phyloP scores from a whole-genome alignment of 2,888 invertebrate genomes.

The Conus canariensis region DNA sequence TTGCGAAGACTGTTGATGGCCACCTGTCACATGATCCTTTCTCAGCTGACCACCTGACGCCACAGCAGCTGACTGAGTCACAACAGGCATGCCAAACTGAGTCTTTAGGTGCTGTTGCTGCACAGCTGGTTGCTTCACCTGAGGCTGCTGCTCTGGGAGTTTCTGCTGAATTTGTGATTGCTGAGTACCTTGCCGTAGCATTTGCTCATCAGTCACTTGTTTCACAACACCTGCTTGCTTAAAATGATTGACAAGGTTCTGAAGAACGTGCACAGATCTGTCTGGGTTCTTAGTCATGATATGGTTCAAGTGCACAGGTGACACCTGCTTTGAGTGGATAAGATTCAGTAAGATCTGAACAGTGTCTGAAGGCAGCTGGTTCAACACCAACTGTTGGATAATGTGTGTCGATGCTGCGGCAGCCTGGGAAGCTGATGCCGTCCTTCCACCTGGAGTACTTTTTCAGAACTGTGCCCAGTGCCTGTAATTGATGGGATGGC shows the following conservation, averaged over 20 bases:
- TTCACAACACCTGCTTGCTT: not conserved
- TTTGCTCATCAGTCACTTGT: not conserved
- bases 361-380: constrained; percentile 32
- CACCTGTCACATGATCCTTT: not conserved
- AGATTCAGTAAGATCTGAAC: constrained; percentile 28
- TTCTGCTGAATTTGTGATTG: constrained; percentile 2
- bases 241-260: constrained; percentile 9
- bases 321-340: constrained; percentile 24
- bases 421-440: not conserved
- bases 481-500: not conserved
- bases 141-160: not conserved
- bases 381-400: constrained; percentile 29
- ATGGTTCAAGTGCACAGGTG: constrained; percentile 6
- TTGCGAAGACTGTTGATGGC: not conserved
- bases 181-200: not conserved
- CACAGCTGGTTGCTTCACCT: not conserved
- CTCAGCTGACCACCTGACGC: not conserved
- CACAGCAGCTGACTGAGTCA: not conserved
- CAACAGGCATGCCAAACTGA: constrained; percentile 6
- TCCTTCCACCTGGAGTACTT: not conserved
- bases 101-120: constrained; percentile 8
- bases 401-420: not conserved
- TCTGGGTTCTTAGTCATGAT: constrained; percentile 18
- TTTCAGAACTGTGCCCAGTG: not conserved
- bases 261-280: constrained; percentile 5